Evolutionary conservation across 2,888 invertebrate species (phyloP).

Genomic region (Zeuzera pyrina): DNA sequence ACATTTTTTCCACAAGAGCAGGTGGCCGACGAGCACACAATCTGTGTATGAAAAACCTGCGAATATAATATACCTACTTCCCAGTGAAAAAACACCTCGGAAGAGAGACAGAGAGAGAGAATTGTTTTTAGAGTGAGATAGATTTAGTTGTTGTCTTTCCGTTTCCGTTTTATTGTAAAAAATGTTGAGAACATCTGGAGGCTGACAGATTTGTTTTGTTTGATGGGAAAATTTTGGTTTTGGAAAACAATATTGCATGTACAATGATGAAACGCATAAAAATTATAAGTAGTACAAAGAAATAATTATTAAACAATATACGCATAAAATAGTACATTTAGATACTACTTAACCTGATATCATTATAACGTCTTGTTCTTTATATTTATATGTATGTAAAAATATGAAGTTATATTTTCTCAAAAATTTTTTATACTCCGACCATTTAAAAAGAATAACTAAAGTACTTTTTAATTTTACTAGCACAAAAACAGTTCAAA

Average conservation of each 20-base stretch:
- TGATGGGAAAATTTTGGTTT: constrained; percentile 39
- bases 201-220: constrained; percentile 35
- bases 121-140: constrained; percentile 29
- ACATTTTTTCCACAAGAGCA: constrained; percentile 37
- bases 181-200: constrained; percentile 54
- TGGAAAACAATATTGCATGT: constrained; percentile 17
- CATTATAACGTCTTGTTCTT: no score
- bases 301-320: no score
- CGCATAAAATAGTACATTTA: no score
- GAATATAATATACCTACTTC: constrained; percentile 32
- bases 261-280: no score
- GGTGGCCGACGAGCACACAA: constrained; percentile 50
- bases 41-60: constrained; percentile 57
- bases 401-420: no score
- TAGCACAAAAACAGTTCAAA: no score
- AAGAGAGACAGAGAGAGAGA: constrained; percentile 29
- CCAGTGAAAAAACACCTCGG: neutral
- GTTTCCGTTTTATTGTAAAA: constrained; percentile 64
- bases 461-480: no score
- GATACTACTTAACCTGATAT: no score
- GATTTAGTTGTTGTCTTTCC: constrained; percentile 47
- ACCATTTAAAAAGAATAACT: no score
- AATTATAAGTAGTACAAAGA: no score
- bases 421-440: no score
- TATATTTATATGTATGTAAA: no score